Percentiles rank a stretch among this genome's conserved stretches.
phyloP scores from a whole-genome alignment of 2,113 vertebrate species.

The Taxidea taxus region DNA sequence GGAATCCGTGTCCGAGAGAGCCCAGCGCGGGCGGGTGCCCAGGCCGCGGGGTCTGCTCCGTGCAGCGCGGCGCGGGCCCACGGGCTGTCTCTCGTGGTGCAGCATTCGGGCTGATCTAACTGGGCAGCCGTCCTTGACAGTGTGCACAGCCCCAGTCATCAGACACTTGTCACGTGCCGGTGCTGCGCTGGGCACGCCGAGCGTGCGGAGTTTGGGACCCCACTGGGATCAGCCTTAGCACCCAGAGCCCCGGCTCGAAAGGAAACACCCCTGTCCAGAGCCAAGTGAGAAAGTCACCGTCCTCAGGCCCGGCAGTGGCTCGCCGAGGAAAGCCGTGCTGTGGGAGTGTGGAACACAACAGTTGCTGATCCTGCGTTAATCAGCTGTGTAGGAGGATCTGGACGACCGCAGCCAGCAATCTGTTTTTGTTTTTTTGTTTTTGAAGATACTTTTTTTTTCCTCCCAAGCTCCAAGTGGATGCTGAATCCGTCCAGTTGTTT shows the following conservation, averaged over 20 bases:
- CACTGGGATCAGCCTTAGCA: not conserved
- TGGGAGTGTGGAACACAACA: not conserved
- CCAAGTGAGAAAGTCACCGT: not conserved
- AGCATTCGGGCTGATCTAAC: not conserved
- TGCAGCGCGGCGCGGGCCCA: not conserved
- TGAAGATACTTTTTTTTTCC: not conserved
- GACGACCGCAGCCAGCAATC: not conserved
- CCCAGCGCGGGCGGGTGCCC: fast-evolving
- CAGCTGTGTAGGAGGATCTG: not conserved
- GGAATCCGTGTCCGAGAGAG: fast-evolving
- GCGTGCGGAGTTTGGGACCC: not conserved
- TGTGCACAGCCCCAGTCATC: not conserved
- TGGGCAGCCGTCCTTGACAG: not conserved
- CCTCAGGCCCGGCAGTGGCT: fast-evolving
- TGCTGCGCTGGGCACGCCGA: not conserved
- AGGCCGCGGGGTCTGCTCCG: not conserved
- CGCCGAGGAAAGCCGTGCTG: fast-evolving
- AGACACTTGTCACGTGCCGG: not conserved
- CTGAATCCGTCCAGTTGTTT: not conserved
- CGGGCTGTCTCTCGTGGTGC: not conserved
- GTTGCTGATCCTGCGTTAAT: not conserved
- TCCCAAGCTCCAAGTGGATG: not conserved
- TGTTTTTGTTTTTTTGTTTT: conserved; percentile 45
- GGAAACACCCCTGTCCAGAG: not conserved
- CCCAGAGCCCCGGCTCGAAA: no score